Conservation (phyloP, 2,113 vertebrate genomes). For the Cyphomyrus plagiostoma region DNA sequence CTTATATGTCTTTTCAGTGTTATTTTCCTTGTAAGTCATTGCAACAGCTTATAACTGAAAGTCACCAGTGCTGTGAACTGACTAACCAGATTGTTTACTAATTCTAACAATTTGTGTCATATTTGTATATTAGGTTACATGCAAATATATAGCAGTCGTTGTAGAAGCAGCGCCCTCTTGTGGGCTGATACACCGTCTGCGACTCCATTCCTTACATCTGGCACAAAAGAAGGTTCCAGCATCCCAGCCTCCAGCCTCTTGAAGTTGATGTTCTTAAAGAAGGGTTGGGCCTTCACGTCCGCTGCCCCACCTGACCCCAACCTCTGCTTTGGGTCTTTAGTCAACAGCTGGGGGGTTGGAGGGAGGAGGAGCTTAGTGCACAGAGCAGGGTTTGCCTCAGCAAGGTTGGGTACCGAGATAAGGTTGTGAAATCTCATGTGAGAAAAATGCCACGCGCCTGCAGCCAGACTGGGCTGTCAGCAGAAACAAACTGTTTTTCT, state of each 20-base stretch:
- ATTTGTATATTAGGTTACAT: background rate
- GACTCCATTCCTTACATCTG: conserved; percentile 56
- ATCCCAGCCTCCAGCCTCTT: conserved; percentile 71
- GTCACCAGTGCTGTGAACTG: background rate
- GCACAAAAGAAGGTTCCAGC: conserved; percentile 62
- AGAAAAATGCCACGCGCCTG: background rate
- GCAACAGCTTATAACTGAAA: background rate
- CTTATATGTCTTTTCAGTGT: background rate
- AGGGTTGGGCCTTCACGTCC: conserved; percentile 62
- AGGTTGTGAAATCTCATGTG: background rate
- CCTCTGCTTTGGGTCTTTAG: conserved; percentile 60
- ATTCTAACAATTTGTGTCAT: background rate
- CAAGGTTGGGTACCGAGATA: background rate
- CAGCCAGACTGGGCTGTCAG: background rate
- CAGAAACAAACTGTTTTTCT: background rate
- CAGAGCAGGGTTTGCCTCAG: background rate
- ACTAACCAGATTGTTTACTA: background rate
- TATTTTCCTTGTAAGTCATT: background rate
- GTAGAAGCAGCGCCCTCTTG: background rate
- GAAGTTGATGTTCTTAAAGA: conserved; percentile 73
- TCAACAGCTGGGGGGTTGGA: conserved; percentile 56
- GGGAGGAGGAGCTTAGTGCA: background rate
- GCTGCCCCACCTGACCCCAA: conserved; percentile 51
- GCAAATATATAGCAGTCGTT: background rate
- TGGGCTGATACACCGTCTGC: background rate